Percentiles rank a stretch among this genome's conserved stretches.
Conservation (phyloP, 2,113 vertebrate genomes). For the Brachypteracias leptosomus region DNA sequence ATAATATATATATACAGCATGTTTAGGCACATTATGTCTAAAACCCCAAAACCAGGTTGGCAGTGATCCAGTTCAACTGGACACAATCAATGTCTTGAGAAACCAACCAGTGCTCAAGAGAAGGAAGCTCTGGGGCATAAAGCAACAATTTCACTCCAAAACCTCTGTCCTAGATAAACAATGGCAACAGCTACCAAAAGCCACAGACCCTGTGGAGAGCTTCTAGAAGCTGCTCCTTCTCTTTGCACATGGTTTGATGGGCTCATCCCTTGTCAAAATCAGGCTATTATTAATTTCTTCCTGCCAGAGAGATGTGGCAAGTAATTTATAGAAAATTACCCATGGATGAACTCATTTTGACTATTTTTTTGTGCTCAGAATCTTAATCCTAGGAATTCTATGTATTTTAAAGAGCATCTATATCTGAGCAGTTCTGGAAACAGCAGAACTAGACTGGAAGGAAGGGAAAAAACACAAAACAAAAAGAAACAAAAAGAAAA, state of each 20-base stretch:
- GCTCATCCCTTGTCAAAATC: background rate
- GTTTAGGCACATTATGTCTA: background rate
- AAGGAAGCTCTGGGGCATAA: background rate
- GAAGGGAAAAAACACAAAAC: background rate
- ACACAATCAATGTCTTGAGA: background rate
- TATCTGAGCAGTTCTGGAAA: background rate
- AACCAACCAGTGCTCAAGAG: background rate
- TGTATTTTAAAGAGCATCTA: background rate
- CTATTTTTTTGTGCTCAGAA: background rate
- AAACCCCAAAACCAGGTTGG: background rate
- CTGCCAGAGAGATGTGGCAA: background rate
- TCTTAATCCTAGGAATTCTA: background rate
- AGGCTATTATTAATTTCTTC: background rate
- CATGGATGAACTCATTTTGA: background rate
- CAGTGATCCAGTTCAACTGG: background rate
- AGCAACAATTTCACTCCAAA: background rate
- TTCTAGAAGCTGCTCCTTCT: background rate
- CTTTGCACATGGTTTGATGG: background rate
- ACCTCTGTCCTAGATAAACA: background rate
- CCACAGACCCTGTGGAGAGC: background rate
- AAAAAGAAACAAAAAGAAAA: background rate
- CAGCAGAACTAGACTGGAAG: background rate
- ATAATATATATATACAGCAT: no score
- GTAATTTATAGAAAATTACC: background rate
- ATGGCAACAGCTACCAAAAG: background rate